These are phyloP conservation scores for Archips xylosteana DNA, from an alignment of 2,888 invertebrate genomes.

Conservation along the genomic window DNA sequence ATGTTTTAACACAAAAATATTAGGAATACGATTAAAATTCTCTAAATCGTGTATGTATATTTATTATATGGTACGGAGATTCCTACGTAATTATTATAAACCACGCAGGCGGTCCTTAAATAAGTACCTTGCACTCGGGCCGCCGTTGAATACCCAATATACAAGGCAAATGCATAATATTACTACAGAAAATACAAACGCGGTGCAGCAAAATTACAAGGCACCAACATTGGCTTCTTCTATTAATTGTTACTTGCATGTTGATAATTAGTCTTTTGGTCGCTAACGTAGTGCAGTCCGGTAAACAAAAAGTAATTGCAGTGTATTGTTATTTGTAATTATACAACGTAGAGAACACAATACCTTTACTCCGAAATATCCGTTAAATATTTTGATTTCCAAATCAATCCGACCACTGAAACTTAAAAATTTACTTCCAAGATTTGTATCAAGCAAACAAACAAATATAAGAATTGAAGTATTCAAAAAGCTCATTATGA, in stretches of 20 bases:
- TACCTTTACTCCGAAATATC: no score
- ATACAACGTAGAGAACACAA: no score
- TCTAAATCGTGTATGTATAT: conserved; percentile 21
- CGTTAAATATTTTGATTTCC: no score
- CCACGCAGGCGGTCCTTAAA: conserved; percentile 35
- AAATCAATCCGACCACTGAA: no score
- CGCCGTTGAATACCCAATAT: conserved; percentile 33
- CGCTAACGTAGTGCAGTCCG: background rate
- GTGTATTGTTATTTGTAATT: background rate
- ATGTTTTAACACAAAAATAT: background rate
- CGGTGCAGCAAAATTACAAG: conserved; percentile 27
- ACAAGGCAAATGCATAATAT: conserved; percentile 31
- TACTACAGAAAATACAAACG: conserved; percentile 5
- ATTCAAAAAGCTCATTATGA: no score
- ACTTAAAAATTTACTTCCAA: no score
- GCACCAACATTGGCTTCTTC: conserved; percentile 6
- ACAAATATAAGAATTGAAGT: no score
- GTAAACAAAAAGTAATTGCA: background rate
- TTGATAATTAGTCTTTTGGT: conserved; percentile 1
- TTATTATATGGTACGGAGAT: background rate
- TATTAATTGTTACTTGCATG: conserved; percentile 19
- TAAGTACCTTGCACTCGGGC: conserved; percentile 30
- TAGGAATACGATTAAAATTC: conserved; percentile 15
- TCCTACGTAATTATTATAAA: conserved; percentile 23
- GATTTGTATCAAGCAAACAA: no score